Percentiles rank a stretch among this genome's conserved stretches.
Evolutionary conservation across 2,888 invertebrate genomes (phyloP).

Genomic region (Miltochrista miniata): DNA sequence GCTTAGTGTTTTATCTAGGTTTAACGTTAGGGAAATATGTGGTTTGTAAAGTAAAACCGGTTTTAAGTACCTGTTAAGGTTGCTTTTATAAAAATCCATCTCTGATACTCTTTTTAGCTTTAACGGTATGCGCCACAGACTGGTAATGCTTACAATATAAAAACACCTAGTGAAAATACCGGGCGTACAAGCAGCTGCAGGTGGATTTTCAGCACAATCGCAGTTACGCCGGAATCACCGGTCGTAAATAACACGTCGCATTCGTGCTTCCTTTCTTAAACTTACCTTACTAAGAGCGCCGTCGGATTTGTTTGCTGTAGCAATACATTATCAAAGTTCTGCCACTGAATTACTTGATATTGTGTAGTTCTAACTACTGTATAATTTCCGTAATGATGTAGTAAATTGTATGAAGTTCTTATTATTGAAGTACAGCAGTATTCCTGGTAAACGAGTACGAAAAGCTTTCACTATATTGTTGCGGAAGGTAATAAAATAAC

Average conservation of each 20-base stretch:
- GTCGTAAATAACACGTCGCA: constrained; percentile 75
- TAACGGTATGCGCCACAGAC: constrained; percentile 19
- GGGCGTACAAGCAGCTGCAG: constrained; percentile 50
- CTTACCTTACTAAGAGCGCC: constrained; percentile 53
- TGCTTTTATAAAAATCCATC: constrained; percentile 59
- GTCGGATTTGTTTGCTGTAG: constrained; percentile 52
- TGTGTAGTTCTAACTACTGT: background rate
- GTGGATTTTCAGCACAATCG: constrained; percentile 64
- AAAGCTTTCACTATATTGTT: no score
- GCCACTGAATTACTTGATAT: constrained; percentile 3
- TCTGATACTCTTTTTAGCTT: constrained; percentile 28
- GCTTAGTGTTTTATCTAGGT: constrained; percentile 83
- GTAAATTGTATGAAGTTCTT: no score
- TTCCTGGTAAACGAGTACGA: no score
- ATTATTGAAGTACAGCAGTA: background rate
- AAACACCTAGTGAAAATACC: constrained; percentile 32
- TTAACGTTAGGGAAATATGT: constrained; percentile 83
- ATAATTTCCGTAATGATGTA: background rate
- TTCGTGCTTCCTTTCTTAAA: constrained; percentile 69
- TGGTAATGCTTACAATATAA: constrained; percentile 32
- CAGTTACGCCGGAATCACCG: constrained; percentile 66
- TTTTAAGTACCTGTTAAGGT: background rate
- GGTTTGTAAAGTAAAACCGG: constrained; percentile 75
- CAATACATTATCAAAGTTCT: constrained; percentile 49
- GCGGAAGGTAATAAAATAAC: no score